Base-by-base conservation (phyloP, 2,113 vertebrate genomes). In the Geococcyx californianus region DNA sequence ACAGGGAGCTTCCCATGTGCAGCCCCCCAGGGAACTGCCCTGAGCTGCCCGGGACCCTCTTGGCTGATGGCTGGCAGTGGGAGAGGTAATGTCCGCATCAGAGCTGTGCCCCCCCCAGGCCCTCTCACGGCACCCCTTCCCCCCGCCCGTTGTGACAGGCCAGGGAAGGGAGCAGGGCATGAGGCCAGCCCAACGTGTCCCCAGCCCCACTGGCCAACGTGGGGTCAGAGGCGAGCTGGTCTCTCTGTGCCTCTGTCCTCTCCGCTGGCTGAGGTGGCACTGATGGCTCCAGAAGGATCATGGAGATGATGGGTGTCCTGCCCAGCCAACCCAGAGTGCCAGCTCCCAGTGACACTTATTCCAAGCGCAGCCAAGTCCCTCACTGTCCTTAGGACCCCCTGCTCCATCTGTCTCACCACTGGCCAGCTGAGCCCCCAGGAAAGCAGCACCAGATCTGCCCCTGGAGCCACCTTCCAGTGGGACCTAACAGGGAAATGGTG, bases 1-100 rank as follows among this genome's bases (percentile, higher is more conserved):
- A 11, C 44, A 47, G 64, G 45, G 28, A 18, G 29, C 26, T 56
- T 60, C 11, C 34, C 1, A 0, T 0, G 2, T 0, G 0, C 62
- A 38, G 45, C 38, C 49, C 38, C 87, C 64, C 0, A 0, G 3
- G 25, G 52, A 28, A 13, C 29, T 45, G 60, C 66, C 34, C 7
- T n/a, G 63, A 78, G 77, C 40, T 77, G 73, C 49, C 0, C 0
- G 31, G 49, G 56, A 63, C 18, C 7, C 20, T 87, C 84, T 40
- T 47, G 25, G 58, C 54, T 55, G 47, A 55, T 4, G 52, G 36
- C 5, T 1, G 18, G 59, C 72, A 42, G 59, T 7, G 36, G 13
- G 44, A 89, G 36, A 74, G 28, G 45, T 26, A 4, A 44, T 0
- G 0, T 84, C 29, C 11, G 36, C 3, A 1, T 40, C 31, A 62